Conservation (phyloP, 2,113 vertebrate genomes). For the Rhodinocichla rosea region DNA sequence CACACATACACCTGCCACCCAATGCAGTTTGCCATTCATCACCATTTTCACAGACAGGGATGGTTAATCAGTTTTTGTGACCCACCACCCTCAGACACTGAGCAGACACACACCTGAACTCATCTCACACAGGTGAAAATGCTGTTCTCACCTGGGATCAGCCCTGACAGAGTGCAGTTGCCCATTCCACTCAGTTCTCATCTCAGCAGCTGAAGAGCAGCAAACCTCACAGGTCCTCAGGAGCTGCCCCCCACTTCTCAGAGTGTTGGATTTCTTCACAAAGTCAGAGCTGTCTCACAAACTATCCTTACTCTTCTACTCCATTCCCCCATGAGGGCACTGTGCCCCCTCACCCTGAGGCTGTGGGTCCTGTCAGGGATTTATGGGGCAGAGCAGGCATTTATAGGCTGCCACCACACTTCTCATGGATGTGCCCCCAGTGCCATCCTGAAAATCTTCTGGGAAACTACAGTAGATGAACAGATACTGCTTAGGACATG, state of each 20-base stretch:
- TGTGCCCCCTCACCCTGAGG: not conserved
- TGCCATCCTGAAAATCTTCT: not conserved
- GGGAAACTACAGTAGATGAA: not conserved
- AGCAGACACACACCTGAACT: not conserved
- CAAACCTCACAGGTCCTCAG: not conserved
- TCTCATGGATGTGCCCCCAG: accelerated
- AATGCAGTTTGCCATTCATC: not conserved
- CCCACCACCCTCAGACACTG: not conserved
- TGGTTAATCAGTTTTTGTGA: not conserved
- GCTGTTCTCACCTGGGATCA: not conserved
- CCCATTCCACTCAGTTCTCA: not conserved
- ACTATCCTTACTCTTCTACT: not conserved
- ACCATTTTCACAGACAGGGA: not conserved
- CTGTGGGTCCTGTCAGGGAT: not conserved
- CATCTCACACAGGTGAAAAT: not conserved
- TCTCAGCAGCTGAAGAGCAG: not conserved
- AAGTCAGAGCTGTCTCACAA: not conserved
- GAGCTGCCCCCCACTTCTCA: not conserved
- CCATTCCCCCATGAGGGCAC: not conserved
- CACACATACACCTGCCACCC: not conserved
- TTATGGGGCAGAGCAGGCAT: not conserved
- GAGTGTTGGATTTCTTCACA: not conserved
- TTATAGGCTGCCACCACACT: not conserved
- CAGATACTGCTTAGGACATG: not conserved
- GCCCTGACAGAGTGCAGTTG: not conserved